Percentiles rank a stretch among this genome's conserved stretches.
phyloP scores from a whole-genome alignment of 1,140 invertebrate species.

The Dendroctonus valens region DNA sequence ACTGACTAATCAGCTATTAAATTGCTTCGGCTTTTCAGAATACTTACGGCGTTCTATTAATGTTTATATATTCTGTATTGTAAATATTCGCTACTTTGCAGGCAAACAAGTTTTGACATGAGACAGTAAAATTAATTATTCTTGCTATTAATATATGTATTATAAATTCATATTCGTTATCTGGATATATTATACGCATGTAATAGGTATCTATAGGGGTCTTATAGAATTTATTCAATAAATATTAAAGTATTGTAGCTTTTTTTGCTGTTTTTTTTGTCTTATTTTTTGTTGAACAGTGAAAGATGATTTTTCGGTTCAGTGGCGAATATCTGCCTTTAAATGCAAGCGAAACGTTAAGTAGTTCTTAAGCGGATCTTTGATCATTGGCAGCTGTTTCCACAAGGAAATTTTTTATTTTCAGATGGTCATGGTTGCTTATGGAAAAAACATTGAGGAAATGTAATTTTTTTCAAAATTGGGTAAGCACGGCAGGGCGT shows the following conservation, averaged over 20 bases:
- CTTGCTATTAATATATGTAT: conserved; percentile 1
- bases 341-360: too few species aligned
- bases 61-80: too few species aligned
- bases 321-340: too few species aligned
- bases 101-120: not conserved
- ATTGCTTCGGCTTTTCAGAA: not conserved
- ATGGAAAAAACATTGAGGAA: not conserved
- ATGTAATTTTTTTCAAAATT: not conserved
- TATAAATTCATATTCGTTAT: conserved; percentile 19
- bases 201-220: conserved; percentile 14
- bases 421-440: not conserved
- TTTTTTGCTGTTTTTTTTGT: not conserved
- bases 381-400: too few species aligned
- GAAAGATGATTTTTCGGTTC: not conserved
- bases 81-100: not conserved
- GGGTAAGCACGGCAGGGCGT: not conserved
- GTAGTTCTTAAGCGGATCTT: too few species aligned
- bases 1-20: not conserved
- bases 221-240: conserved; percentile 8
- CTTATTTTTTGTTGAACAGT: not conserved
- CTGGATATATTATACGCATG: conserved; percentile 19
- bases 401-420: not conserved
- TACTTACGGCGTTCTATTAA: not conserved
- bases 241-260: conserved; percentile 17
- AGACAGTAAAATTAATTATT: too few species aligned